Conservation (phyloP, 2,888 invertebrate genomes). For the Rotaria magnacalcarata region DNA sequence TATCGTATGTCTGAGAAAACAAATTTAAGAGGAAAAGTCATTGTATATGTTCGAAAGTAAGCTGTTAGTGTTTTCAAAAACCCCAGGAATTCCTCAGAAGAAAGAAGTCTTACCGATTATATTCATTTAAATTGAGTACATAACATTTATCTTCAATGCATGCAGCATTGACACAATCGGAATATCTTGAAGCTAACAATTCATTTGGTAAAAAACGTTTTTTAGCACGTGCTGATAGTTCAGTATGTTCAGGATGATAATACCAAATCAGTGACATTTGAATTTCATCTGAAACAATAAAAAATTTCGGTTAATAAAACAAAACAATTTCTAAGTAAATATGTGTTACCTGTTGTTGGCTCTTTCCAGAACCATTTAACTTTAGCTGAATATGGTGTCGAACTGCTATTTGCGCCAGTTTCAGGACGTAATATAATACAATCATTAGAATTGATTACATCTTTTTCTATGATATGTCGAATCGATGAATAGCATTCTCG, state of each 20-base stretch:
- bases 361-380: conserved; percentile 90
- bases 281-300: conserved; percentile 74
- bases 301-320: neutral
- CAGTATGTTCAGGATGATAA: conserved; percentile 93
- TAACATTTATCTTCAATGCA: conserved; percentile 96
- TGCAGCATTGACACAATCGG: conserved; percentile 89
- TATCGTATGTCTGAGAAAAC: too few species aligned
- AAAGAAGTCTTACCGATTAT: conserved; percentile 71
- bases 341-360: conserved; percentile 74
- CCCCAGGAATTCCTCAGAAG: too few species aligned
- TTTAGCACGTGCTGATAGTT: conserved; percentile 63
- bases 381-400: conserved; percentile 87
- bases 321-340: neutral
- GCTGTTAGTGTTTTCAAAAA: too few species aligned
- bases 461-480: conserved; percentile 73
- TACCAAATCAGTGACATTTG: conserved; percentile 95
- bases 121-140: conserved; percentile 89
- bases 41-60: too few species aligned
- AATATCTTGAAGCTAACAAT: conserved; percentile 88
- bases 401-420: conserved; percentile 75
- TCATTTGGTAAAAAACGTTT: conserved; percentile 77
- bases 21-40: too few species aligned
- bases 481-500: conserved; percentile 83
- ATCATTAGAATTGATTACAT: conserved; percentile 79
- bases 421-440: conserved; percentile 77